These are phyloP conservation scores for Neelides sp. DNA, from an alignment of 1,140 invertebrate genomes.

Conservation along the genomic window DNA sequence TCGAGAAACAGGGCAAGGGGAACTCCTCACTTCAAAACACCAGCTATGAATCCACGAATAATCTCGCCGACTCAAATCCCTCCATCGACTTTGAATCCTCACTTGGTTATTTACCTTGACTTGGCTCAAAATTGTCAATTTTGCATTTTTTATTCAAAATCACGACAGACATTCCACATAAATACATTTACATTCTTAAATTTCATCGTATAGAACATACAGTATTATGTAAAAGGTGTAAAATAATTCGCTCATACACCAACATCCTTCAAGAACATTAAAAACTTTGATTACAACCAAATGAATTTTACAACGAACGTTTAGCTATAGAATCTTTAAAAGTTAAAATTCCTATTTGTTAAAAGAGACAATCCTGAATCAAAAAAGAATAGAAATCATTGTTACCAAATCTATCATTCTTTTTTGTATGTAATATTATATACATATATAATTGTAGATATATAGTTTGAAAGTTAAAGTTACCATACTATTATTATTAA, in stretches of 20 bases:
- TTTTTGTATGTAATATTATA: no score
- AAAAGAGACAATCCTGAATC: no score
- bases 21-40: slow-evolving; percentile 9
- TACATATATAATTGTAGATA: no score
- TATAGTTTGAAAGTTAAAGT: no score
- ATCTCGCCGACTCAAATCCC: slow-evolving; percentile 19
- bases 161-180: neutral
- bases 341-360: no score
- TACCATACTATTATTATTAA: no score
- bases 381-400: no score
- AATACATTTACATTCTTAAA: neutral
- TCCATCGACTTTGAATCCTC: slow-evolving; percentile 39
- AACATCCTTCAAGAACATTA: neutral
- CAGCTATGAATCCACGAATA: slow-evolving; percentile 33
- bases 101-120: slow-evolving; percentile 44
- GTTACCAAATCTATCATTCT: no score
- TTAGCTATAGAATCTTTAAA: no score
- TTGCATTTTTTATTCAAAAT: neutral
- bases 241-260: neutral
- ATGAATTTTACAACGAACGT: no score
- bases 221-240: neutral
- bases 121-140: slow-evolving; percentile 4
- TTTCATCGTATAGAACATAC: neutral
- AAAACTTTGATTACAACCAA: neutral
- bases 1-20: slow-evolving; percentile 32